These are phyloP conservation scores for Accipiter cooperii DNA, from an alignment of 2,113 vertebrate species.

Conservation along the genomic window DNA sequence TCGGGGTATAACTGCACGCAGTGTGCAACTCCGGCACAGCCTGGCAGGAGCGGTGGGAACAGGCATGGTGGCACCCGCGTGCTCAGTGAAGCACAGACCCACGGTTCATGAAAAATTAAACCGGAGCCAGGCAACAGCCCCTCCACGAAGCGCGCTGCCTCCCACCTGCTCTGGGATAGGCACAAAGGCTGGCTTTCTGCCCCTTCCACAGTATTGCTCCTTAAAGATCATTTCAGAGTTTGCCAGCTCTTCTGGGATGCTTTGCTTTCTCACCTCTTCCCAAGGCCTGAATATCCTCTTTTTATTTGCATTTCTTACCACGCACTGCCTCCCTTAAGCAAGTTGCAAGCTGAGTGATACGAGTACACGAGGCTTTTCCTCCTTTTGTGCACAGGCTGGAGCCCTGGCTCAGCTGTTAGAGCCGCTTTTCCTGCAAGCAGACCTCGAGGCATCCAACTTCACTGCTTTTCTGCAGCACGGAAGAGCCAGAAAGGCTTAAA, in stretches of 20 bases:
- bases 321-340: not conserved
- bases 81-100: not conserved
- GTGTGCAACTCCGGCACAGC: not conserved
- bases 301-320: not conserved
- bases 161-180: not conserved
- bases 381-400: not conserved
- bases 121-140: not conserved
- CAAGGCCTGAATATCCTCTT: not conserved
- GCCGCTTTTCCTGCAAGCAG: not conserved
- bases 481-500: not conserved
- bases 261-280: not conserved
- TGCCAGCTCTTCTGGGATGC: conserved; percentile 11
- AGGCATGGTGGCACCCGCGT: not conserved
- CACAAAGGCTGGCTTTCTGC: not conserved
- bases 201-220: not conserved
- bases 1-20: not conserved
- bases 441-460: not conserved
- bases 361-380: not conserved
- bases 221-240: not conserved
- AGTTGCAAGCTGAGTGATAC: not conserved
- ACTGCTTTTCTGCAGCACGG: not conserved
- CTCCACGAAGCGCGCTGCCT: not conserved
- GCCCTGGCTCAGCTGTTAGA: not conserved
- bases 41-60: conserved; percentile 36
- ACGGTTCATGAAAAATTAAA: rapidly evolving